Percentiles rank a stretch among this genome's conserved stretches.
Evolutionary conservation across 2,888 invertebrate genomes (phyloP).

Genomic region (Alloscopus bannaensis): DNA sequence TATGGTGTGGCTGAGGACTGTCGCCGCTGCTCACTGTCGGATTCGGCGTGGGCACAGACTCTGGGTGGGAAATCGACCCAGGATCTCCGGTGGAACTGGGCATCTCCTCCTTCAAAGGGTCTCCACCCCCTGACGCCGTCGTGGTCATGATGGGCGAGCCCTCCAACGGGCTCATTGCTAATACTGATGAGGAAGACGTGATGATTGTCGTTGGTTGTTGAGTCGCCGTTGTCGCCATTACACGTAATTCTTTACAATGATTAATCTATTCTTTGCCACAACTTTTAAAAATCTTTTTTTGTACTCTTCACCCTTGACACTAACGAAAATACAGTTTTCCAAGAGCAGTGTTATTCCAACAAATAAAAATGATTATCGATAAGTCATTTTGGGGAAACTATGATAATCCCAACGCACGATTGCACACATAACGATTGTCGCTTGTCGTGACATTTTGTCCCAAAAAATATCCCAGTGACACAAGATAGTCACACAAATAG

Average conservation of each 20-base stretch:
- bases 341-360: too few species aligned
- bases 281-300: neutral
- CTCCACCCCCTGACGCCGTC: neutral
- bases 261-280: neutral
- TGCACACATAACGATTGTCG: neutral
- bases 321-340: constrained; percentile 6
- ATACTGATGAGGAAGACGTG: constrained; percentile 55
- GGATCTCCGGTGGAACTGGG: constrained; percentile 26
- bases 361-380: constrained; percentile 1
- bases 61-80: neutral
- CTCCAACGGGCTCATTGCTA: constrained; percentile 48
- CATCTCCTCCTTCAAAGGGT: constrained; percentile 17
- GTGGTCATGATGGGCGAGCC: constrained; percentile 3
- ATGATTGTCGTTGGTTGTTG: constrained; percentile 24
- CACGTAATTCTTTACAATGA: neutral
- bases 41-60: neutral
- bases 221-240: constrained; percentile 37
- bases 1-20: constrained; percentile 11
- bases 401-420: neutral
- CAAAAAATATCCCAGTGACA: too few species aligned
- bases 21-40: constrained; percentile 15
- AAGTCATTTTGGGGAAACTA: neutral
- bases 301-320: neutral
- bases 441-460: neutral
- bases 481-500: too few species aligned